Conservation (phyloP, 2,888 invertebrate genomes). For the Rhaphigaster nebulosa region DNA sequence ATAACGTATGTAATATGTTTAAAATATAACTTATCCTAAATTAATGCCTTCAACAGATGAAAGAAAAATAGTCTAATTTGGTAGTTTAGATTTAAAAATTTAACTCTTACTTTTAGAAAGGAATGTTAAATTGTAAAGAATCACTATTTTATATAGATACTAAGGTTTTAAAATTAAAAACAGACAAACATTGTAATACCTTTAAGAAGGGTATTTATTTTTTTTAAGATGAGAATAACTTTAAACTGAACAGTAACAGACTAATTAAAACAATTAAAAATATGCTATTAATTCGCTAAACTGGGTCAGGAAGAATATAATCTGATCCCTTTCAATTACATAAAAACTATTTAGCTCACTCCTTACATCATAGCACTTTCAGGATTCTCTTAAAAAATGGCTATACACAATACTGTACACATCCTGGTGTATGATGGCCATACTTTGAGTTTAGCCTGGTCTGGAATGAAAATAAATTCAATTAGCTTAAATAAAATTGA, state of each 20-base stretch:
- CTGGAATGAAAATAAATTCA: background rate
- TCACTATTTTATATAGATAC: background rate
- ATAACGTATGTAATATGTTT: background rate
- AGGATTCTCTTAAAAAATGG: conserved; percentile 21
- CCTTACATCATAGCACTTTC: conserved; percentile 6
- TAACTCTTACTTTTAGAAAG: conserved; percentile 4
- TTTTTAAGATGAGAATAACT: background rate
- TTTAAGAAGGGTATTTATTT: conserved; percentile 20
- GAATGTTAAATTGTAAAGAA: conserved; percentile 9
- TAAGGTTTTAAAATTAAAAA: conserved; percentile 11
- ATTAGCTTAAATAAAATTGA: background rate
- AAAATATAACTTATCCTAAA: conserved; percentile 5
- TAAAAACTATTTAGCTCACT: conserved; percentile 41
- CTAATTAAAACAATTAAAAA: conserved; percentile 40
- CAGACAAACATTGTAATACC: background rate
- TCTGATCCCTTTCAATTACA: conserved; percentile 26
- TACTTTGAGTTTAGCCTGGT: background rate
- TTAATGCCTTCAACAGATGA: background rate
- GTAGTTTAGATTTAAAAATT: background rate
- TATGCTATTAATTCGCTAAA: background rate
- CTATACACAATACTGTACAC: conserved; percentile 48
- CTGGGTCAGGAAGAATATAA: conserved; percentile 31
- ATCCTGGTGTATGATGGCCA: conserved; percentile 12
- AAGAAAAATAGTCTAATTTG: background rate
- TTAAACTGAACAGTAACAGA: background rate